A percentile compares a stretch with the other conserved stretches of the same genome.
These are phyloP conservation scores for Hylyphantes graminicola DNA, from an alignment of 1,140 invertebrate genomes.

Conservation along the genomic window DNA sequence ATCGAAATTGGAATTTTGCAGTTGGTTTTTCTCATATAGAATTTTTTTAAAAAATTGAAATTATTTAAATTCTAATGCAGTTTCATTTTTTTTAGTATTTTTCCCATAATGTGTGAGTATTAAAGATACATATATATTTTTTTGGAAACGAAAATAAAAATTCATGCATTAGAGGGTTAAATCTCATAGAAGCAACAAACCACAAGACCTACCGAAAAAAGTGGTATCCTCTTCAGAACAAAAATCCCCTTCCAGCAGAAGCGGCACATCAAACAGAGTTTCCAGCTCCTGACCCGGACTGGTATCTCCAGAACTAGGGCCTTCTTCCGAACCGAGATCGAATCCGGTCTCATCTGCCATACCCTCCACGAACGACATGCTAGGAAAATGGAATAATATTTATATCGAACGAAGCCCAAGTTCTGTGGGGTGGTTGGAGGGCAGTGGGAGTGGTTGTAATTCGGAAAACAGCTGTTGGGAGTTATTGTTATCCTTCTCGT, in stretches of 20 bases:
- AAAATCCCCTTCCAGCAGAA: conserved; percentile 25
- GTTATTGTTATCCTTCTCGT: no score
- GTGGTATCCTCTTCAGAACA: conserved; percentile 34
- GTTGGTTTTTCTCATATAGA: no score
- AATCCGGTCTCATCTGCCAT: conserved; percentile 2
- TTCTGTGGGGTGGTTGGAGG: no score
- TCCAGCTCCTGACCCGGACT: conserved; percentile 28
- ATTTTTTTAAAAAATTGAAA: no score
- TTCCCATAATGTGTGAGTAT: neutral
- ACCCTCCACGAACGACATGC: neutral
- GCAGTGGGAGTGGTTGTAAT: no score
- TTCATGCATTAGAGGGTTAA: no score
- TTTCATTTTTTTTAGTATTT: neutral
- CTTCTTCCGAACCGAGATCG: conserved; percentile 30
- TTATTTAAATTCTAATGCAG: neutral
- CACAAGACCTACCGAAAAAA: conserved; percentile 35
- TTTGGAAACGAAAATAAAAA: no score
- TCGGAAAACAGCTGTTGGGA: no score
- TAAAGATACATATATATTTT: no score
- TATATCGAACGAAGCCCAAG: no score
- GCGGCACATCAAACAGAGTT: conserved; percentile 40
- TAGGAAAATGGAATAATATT: neutral
- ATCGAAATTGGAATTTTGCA: no score
- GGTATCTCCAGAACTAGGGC: conserved; percentile 3
- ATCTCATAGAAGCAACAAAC: neutral